Conservation (phyloP, 2,888 invertebrate genomes). For the Drosophila imparisetae region DNA sequence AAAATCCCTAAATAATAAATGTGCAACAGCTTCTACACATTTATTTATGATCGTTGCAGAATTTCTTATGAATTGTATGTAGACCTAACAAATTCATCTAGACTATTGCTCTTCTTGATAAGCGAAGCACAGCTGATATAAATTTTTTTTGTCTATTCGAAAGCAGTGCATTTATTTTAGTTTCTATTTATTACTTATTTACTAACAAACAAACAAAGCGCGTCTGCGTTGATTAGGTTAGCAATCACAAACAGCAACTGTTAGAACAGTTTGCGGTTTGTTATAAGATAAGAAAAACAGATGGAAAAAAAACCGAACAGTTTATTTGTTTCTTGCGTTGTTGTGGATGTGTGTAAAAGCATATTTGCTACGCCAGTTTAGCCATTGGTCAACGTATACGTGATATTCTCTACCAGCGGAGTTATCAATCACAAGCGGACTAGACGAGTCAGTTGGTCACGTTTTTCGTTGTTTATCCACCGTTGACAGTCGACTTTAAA, state of each 20-base stretch:
- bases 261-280: background rate
- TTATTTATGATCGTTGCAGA: background rate
- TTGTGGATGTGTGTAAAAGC: constrained; percentile 29
- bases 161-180: constrained; percentile 35
- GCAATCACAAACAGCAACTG: background rate
- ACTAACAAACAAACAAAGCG: constrained; percentile 39
- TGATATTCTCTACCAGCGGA: constrained; percentile 30
- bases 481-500: constrained; percentile 36
- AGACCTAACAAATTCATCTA: background rate
- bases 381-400: constrained; percentile 53
- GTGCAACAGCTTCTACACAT: background rate
- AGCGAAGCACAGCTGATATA: constrained; percentile 20
- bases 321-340: background rate
- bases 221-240: constrained; percentile 34
- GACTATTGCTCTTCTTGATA: constrained; percentile 15
- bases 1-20: background rate
- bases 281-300: constrained; percentile 35
- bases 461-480: constrained; percentile 50
- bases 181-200: constrained; percentile 17
- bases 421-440: constrained; percentile 48
- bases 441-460: constrained; percentile 38
- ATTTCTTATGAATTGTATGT: background rate
- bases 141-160: background rate
- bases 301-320: constrained; percentile 11
- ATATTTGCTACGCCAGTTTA: constrained; percentile 38